Base-by-base conservation (phyloP, 2,888 invertebrate genomes). In the Pristionchus exspectatus region DNA sequence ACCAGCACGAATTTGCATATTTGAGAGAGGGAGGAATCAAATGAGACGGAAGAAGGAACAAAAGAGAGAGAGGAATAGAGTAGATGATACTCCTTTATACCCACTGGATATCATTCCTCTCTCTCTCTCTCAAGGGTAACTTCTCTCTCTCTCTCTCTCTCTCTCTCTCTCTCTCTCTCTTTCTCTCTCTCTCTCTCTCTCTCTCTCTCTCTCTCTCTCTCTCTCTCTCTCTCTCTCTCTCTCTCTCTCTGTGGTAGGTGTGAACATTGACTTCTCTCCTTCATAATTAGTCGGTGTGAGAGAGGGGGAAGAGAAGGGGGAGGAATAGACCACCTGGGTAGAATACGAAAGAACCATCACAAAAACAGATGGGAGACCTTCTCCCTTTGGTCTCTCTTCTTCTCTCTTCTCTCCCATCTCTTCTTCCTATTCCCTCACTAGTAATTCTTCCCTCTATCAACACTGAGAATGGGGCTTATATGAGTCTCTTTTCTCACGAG, bases 1-100 rank as follows among this genome's bases (percentile, higher is more conserved):
- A 83, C 83, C 83, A 83, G 38, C 83, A 83, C 83, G 54, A 50
- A 83, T 83, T 83, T 83, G 83, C 83, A 83, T 83, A 83, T 83
- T 56, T 74, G 86, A 86, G 86, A 24, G 83, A 83, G 87, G 54
- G 27, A 33, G 72, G 87, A 72, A 72, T 38, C 63, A 87, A 66
- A 87, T 59, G 72, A 66, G 63, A 59, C 56, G 87, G 56, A 59
- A 86, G 87, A 72, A 66, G 63, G 87, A 72, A 66, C 30, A 59
- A 69, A 66, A 87, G 72, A 87, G 87, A 87, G 87, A 56, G 59
- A 85, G 16, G 33, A 66, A 33, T 33, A 38, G 38, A 24, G 59
- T 27, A 56, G 54, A 63, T 21, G 12, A 86, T 24, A 1, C 38
- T 21, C 21, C 33, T 5, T 14, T 59, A 33, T 9, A 21, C 14